These are phyloP conservation scores for Chymomyza procnemis DNA, from an alignment of 2,888 invertebrate species.

Conservation along the genomic window DNA sequence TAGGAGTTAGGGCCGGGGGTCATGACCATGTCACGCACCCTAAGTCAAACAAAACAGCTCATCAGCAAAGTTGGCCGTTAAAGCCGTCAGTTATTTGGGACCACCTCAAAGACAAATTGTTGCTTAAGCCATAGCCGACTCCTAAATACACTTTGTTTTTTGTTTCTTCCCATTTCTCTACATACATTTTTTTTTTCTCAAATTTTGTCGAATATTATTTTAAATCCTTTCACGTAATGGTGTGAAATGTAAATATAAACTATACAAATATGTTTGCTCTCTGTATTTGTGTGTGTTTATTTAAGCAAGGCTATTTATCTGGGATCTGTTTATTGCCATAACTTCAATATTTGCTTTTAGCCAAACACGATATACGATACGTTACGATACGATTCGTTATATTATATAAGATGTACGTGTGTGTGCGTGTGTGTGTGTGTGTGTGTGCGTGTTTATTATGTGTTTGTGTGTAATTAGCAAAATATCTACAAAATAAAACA, in stretches of 20 bases:
- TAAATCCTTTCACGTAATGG: background rate
- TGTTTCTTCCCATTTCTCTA: too few relatives aligned
- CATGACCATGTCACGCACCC: background rate
- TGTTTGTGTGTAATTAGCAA: background rate
- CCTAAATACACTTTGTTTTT: background rate
- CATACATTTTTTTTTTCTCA: too few relatives aligned
- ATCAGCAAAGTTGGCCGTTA: background rate
- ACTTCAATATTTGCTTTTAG: background rate
- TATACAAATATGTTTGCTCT: background rate
- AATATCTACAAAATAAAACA: background rate
- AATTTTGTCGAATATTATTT: background rate
- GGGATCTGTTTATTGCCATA: background rate
- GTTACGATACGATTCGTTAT: too few relatives aligned
- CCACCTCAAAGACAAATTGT: background rate
- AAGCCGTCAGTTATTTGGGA: background rate
- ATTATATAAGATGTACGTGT: background rate
- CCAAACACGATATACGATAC: background rate
- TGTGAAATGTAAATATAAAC: background rate
- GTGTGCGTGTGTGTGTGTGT: background rate
- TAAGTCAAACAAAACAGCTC: background rate
- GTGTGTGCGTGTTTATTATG: background rate
- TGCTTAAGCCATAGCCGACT: background rate
- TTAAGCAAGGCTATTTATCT: background rate
- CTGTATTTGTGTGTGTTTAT: background rate
- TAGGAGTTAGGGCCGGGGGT: background rate